Evolutionary conservation across 1,140 invertebrate species (phyloP), one percentile per base, ranked within the genome.

Genomic region (Nylanderia fulva): DNA sequence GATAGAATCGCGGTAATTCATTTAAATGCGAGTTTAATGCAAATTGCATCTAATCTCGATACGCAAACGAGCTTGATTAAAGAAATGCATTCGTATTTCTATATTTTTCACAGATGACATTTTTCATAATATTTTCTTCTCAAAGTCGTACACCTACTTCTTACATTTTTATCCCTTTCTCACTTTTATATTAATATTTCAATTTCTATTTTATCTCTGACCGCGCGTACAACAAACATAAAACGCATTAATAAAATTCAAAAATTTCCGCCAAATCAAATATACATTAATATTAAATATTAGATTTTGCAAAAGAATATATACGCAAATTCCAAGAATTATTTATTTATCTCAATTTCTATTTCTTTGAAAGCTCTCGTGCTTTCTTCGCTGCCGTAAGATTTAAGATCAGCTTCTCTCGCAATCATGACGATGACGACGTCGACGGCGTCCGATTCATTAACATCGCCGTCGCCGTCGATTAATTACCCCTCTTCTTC

Each of bases 1-100:
- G 90, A 92, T 27, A 80, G 29, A 48, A 88, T 92, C 63, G 89
- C 84, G 84, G 92, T 92, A 72, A 72, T 39, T 84, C 76, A 48
- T 54, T 72, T 76, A 29, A 77, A 66, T 52, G 13, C 21, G 4
- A 2, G 8, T 27, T 29, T 39, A 39, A 74, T 11, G 36, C 24
- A 33, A 60, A 77, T 7, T 18, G 13, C 21, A 15, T 21, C 36
- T 21, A 45, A 33, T 63, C 9, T 63, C 13, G 56, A 15, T 45
- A 39, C 2, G 6, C 7, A 7, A 33, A 76, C 27, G 0, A 42
- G 61, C 15, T 18, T 48, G 45, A 48, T 74, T 24, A 11, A 39
- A 54, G 1, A 60, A 75, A 36, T 75, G n/a, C 18, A 29, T 60
- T n/a, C 18, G 21, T 11, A 36, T 3, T 39, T 3, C 21, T 18